phyloP scores from a whole-genome alignment of 1,140 invertebrate genomes.

The Saccostrea cuccullata region DNA sequence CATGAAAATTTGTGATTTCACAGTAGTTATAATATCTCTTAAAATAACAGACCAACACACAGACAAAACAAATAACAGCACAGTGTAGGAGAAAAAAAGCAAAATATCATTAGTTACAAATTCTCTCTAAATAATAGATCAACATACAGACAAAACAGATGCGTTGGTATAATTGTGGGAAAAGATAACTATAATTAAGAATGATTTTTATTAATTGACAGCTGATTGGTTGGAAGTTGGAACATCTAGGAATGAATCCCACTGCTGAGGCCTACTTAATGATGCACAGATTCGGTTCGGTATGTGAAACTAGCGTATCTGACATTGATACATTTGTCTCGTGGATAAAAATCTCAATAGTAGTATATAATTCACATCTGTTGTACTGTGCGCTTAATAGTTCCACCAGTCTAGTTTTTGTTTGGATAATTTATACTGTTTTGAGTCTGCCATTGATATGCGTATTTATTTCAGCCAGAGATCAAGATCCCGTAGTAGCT shows the following conservation, averaged over 20 bases:
- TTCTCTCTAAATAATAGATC: background rate
- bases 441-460: background rate
- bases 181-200: too few species aligned
- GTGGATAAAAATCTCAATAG: background rate
- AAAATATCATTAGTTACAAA: background rate
- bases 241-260: slow-evolving; percentile 77
- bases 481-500: background rate
- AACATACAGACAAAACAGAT: background rate
- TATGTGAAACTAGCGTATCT: slow-evolving; percentile 74
- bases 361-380: too few species aligned
- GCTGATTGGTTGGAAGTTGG: slow-evolving; percentile 77
- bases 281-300: slow-evolving; percentile 94
- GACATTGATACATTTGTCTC: background rate
- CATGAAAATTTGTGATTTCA: too few species aligned
- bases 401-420: too few species aligned
- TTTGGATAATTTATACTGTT: background rate
- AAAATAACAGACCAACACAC: too few species aligned
- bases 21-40: too few species aligned
- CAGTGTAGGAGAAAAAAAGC: background rate
- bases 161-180: background rate
- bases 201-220: slow-evolving; percentile 62
- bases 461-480: background rate
- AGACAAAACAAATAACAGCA: background rate
- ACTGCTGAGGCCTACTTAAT: slow-evolving; percentile 82
- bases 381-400: too few species aligned